A percentile compares a stretch with the other conserved stretches of the same genome.
phyloP scores from a whole-genome alignment of 1,140 invertebrate species.

The Lepidostoma basale region DNA sequence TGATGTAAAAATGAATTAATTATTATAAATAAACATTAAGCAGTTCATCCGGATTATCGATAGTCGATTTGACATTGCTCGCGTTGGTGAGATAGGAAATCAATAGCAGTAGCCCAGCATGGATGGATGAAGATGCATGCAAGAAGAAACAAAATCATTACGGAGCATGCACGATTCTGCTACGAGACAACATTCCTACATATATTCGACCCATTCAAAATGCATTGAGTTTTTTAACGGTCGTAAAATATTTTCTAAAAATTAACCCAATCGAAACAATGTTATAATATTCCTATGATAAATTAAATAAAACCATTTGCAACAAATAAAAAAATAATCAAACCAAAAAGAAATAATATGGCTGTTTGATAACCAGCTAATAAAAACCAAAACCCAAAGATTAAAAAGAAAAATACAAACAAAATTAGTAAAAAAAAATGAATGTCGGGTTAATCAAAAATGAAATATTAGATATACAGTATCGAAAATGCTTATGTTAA shows the following conservation, averaged over 20 bases:
- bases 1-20: neutral
- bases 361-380: neutral
- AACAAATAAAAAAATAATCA: neutral
- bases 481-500: too few relatives aligned
- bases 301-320: neutral
- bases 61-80: too few relatives aligned
- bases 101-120: neutral
- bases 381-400: too few relatives aligned
- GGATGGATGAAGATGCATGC: conserved; percentile 19
- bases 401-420: too few relatives aligned
- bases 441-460: too few relatives aligned
- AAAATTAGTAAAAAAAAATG: too few relatives aligned
- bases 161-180: conserved; percentile 17
- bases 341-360: neutral
- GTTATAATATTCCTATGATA: neutral
- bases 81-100: neutral
- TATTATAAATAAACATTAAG: neutral
- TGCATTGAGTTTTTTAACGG: too few relatives aligned
- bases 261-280: too few relatives aligned
- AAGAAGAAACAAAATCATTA: conserved; percentile 9
- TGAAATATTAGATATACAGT: too few relatives aligned
- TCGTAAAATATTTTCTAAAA: too few relatives aligned
- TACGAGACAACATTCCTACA: conserved; percentile 15
- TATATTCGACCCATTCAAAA: too few relatives aligned
- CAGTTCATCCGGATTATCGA: too few relatives aligned